Base-by-base conservation (phyloP, 2,888 invertebrate genomes). In the Meloe dianella region DNA sequence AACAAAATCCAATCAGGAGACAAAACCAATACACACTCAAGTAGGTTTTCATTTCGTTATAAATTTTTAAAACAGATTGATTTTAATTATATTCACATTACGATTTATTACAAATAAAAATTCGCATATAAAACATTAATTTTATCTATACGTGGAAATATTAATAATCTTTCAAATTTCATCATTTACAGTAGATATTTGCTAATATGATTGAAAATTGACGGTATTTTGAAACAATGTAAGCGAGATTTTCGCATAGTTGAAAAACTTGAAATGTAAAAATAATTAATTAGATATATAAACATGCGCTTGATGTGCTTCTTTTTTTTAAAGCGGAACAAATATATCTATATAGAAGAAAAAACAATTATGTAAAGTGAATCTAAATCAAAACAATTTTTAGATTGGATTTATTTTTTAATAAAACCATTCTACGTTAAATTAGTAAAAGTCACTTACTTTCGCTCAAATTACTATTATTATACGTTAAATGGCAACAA, bases 141-240 rank as follows among this genome's bases (percentile, higher is more conserved):
- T 12, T 41, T 4, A 27, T 12, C 10, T 17, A 41, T 41, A 41
- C 1, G 7, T 17, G 17, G 41, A 38, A 41, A 41, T n/a, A 41
- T 41, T 41, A 41, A 41, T 41, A 41, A 41, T 41, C 41, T 17
- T 41, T 41, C n/a, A n/a, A n/a, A n/a, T n/a, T n/a, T n/a, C n/a
- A n/a, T n/a, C n/a, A n/a, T n/a, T n/a, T n/a, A n/a, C n/a, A n/a
- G n/a, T n/a, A n/a, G 41, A 41, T 41, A 17, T n/a, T 41, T 41
- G 12, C 17, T 6, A 17, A 3, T 17, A 41, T 41, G 12, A 41
- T 41, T 41, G 41, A 17, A 41, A 41, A 41, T 17, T 41, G n/a
- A 17, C 17, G 17, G n/a, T 41, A 17, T n/a, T 35, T 32, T 38
- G 14, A 38, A 38, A 38, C n/a, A 38, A n/a, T n/a, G 7, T 0